These are phyloP conservation scores for Thelaira solivaga DNA, from an alignment of 2,888 invertebrate species.

Conservation along the genomic window DNA sequence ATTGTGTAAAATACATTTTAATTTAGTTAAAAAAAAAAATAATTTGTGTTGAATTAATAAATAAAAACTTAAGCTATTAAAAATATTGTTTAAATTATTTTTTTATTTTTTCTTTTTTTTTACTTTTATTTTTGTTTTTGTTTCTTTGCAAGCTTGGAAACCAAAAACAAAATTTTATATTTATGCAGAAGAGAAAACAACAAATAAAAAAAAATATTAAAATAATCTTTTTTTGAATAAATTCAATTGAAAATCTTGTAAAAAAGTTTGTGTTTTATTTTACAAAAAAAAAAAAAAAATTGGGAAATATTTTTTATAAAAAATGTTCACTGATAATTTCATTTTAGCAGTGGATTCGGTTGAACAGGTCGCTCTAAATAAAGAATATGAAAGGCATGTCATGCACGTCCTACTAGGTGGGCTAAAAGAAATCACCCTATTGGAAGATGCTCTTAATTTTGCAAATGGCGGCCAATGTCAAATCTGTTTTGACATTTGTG, in stretches of 20 bases:
- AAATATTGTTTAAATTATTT: neutral
- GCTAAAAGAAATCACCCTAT: no score
- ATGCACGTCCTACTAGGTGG: no score
- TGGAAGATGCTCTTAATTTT: no score
- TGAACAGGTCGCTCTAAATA: no score
- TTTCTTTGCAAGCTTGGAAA: conserved; percentile 44
- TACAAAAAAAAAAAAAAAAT: neutral
- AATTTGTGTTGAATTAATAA: conserved; percentile 9
- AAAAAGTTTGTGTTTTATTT: conserved; percentile 1
- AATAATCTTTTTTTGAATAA: conserved; percentile 62
- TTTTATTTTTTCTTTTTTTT: neutral
- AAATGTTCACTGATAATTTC: no score
- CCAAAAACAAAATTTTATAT: conserved; percentile 41
- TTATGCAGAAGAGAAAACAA: conserved; percentile 34
- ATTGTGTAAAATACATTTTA: conserved; percentile 53
- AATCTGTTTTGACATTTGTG: no score
- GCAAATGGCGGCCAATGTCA: no score
- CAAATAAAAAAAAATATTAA: conserved; percentile 47
- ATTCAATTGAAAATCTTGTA: conserved; percentile 57
- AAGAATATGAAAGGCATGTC: no score
- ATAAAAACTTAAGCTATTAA: neutral
- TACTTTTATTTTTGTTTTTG: conserved; percentile 21
- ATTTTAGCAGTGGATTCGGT: no score
- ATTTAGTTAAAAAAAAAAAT: conserved; percentile 33
- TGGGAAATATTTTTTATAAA: neutral